phyloP scores from a whole-genome alignment of 2,888 invertebrate species.

The Parnassius glacialis region DNA sequence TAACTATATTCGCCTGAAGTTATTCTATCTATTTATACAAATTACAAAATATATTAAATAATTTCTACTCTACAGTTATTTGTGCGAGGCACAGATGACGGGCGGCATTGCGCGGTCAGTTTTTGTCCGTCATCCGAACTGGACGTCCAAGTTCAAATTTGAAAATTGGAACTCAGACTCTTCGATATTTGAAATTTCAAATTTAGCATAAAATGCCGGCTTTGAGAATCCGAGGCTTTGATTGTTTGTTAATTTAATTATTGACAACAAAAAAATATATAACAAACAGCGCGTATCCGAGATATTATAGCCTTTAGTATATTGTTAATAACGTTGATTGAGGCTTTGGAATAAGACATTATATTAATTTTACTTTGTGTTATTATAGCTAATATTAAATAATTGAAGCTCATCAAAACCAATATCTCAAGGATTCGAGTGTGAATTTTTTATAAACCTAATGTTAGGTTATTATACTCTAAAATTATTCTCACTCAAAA shows the following conservation, averaged over 20 bases:
- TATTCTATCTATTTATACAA: too few relatives aligned
- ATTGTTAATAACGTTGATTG: neutral
- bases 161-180: conserved; percentile 74
- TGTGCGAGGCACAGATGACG: conserved; percentile 67
- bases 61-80: conserved; percentile 41
- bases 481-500: too few relatives aligned
- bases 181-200: conserved; percentile 76
- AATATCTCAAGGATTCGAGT: neutral
- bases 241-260: conserved; percentile 39
- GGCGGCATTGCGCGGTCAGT: conserved; percentile 73
- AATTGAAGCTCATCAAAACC: neutral
- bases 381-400: conserved; percentile 12
- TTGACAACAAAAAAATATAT: conserved; percentile 11
- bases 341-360: conserved; percentile 15
- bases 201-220: conserved; percentile 63
- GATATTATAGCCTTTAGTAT: neutral
- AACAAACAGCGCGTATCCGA: neutral
- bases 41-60: conserved; percentile 22
- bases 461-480: too few relatives aligned
- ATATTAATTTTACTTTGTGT: conserved; percentile 8
- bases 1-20: too few relatives aligned
- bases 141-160: conserved; percentile 81
- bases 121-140: conserved; percentile 77
- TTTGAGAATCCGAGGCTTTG: conserved; percentile 40
- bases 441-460: too few relatives aligned